A percentile compares a stretch with the other conserved stretches of the same genome.
These are phyloP conservation scores for Saiga tatarica DNA, from an alignment of 2,113 vertebrate species.

Conservation along the genomic window DNA sequence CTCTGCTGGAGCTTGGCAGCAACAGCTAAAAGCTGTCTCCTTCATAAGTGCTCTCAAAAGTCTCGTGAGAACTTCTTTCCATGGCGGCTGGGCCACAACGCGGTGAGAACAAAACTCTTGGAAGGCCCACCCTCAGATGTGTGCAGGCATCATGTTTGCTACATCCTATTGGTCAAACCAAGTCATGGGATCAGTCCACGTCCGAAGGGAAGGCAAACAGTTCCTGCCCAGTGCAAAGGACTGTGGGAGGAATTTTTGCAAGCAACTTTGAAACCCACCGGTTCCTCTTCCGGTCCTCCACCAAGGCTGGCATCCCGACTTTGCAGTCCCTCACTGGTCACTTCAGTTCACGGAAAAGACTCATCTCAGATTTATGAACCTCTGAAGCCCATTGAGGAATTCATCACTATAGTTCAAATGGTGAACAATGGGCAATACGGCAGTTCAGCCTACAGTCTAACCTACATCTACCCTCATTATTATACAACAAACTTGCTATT, in stretches of 20 bases:
- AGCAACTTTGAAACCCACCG: not conserved
- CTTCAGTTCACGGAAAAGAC: not conserved
- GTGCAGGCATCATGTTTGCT: not conserved
- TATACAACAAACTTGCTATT: not conserved
- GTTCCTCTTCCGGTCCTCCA: not conserved
- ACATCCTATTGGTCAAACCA: not conserved
- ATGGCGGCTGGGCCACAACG: not conserved
- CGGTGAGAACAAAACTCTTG: not conserved
- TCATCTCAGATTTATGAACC: not conserved
- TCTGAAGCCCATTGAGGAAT: too few relatives aligned
- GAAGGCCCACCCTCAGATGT: not conserved
- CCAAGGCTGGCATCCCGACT: not conserved
- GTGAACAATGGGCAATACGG: fast-evolving
- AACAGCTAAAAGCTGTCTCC: not conserved
- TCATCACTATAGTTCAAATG: fast-evolving
- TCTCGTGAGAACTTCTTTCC: not conserved
- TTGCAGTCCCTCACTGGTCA: fast-evolving
- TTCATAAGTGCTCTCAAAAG: not conserved
- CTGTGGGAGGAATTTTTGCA: not conserved
- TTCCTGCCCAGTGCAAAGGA: not conserved
- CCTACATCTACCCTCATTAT: not conserved
- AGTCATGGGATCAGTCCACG: not conserved
- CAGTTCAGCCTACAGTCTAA: not conserved
- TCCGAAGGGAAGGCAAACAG: not conserved
- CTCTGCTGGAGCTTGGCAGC: not conserved